Base-by-base conservation (phyloP, 1,140 invertebrate species). In the Saccostrea echinata region DNA sequence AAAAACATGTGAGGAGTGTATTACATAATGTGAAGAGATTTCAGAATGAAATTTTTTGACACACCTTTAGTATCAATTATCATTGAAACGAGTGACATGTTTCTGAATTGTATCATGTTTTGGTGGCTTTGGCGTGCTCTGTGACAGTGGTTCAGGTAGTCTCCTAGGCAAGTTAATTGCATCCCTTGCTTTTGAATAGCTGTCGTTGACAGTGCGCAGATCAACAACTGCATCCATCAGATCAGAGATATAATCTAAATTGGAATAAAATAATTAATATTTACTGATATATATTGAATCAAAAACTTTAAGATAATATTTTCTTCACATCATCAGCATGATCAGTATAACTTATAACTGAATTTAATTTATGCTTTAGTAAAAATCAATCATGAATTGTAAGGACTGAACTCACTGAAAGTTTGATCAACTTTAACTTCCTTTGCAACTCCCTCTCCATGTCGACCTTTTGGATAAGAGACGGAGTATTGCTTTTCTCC, bases 401-500 rank as follows among this genome's bases (percentile, higher is more conserved):
- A 12, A 55, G 12, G 12, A 68, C 24, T 24, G 24, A 53, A 80
- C 53, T 89, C 52, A 89, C 88, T 85, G 82, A 81, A 86, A 27
- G 88, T 89, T 35, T 30, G 27, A 18, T 52, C 55, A 30, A 86
- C 84, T 71, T 84, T 86, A 24, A 68, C 81, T 64, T 84, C 27
- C 52, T 82, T 84, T 64, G 61, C 35, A 81, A 81, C 51, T 21
- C 51, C 43, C 27, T 86, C 85, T 43, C 88, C 90, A 51, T 86
- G 85, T 52, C 87, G 87, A 35, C 68, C 43, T 52, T 90, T 89
- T 30, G 86, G 61, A 61, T 35, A 89, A 0, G 51, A 27, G 4
- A 90, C 18, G 18, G 18, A 24, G 24, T 43, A 88, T 51, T 51
- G 33, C 76, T 30, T 57, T 27, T 81, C 61, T 24, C 90, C 90